Conservation (phyloP, 2,888 invertebrate genomes). For the Rhingia campestris region DNA sequence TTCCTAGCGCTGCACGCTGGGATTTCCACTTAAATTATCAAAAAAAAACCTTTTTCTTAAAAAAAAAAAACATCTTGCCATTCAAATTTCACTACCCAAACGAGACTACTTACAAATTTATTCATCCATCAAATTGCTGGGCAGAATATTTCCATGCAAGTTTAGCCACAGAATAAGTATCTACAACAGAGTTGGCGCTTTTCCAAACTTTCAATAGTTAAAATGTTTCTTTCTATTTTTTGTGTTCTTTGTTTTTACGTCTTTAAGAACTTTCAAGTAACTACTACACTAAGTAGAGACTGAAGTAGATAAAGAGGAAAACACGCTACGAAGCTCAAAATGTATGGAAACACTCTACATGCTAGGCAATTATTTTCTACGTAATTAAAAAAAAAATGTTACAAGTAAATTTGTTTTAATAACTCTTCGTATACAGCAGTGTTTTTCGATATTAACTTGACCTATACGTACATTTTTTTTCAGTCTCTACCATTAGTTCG, state of each 20-base stretch:
- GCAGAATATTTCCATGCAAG: conserved; percentile 26
- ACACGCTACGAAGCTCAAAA: too few species aligned
- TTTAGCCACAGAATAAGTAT: conserved; percentile 22
- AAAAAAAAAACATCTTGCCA: conserved; percentile 16
- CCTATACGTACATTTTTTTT: neutral
- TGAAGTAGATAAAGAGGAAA: too few species aligned
- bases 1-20: conserved; percentile 13
- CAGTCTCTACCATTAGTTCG: conserved; percentile 15
- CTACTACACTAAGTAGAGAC: too few species aligned
- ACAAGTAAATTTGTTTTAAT: too few species aligned
- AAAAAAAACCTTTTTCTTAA: conserved; percentile 3
- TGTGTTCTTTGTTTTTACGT: neutral
- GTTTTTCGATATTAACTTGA: too few species aligned
- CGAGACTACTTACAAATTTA: conserved; percentile 29
- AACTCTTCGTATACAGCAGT: too few species aligned
- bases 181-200: conserved; percentile 37
- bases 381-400: too few species aligned
- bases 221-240: conserved; percentile 25
- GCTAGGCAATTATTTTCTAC: too few species aligned
- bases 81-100: neutral
- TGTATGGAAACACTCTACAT: too few species aligned
- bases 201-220: conserved; percentile 21
- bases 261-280: too few species aligned
- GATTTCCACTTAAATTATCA: conserved; percentile 4
- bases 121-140: conserved; percentile 45